Evolutionary conservation across 1,140 invertebrate species (phyloP).

Genomic region (Megalopta genalis): DNA sequence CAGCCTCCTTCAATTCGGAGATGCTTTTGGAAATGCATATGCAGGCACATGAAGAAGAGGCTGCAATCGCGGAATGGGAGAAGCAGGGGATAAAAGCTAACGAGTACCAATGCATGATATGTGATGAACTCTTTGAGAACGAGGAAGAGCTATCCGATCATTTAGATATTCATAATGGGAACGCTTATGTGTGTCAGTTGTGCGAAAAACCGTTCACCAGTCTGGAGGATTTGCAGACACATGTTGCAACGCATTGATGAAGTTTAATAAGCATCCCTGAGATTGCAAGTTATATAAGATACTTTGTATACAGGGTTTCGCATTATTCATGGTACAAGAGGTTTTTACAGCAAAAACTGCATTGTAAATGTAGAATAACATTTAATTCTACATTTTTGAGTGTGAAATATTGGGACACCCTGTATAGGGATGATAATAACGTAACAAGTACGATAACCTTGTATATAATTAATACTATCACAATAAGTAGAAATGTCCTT

Average conservation of each 20-base stretch:
- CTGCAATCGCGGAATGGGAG: slow-evolving; percentile 73
- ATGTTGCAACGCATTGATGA: slow-evolving; percentile 74
- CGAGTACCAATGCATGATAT: slow-evolving; percentile 66
- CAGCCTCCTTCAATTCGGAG: slow-evolving; percentile 67
- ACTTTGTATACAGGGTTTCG: not conserved
- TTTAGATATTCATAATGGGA: slow-evolving; percentile 70
- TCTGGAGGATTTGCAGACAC: slow-evolving; percentile 71
- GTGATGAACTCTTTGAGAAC: slow-evolving; percentile 67
- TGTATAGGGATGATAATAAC: not conserved
- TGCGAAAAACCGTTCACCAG: slow-evolving; percentile 74
- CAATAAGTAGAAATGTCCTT: not conserved
- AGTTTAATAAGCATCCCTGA: not conserved
- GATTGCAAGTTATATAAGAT: not conserved
- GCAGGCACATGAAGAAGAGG: slow-evolving; percentile 74
- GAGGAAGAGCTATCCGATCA: slow-evolving; percentile 71
- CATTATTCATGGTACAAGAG: no score
- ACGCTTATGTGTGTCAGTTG: slow-evolving; percentile 71
- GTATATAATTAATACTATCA: not conserved
- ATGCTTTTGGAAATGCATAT: slow-evolving; percentile 73
- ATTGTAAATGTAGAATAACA: no score
- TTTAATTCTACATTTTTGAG: no score
- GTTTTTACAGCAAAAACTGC: no score
- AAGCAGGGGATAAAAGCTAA: slow-evolving; percentile 57
- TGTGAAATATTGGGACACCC: no score
- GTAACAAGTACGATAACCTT: not conserved